These are phyloP conservation scores for Helogale parvula DNA, from an alignment of 2,113 vertebrate species.

Conservation along the genomic window DNA sequence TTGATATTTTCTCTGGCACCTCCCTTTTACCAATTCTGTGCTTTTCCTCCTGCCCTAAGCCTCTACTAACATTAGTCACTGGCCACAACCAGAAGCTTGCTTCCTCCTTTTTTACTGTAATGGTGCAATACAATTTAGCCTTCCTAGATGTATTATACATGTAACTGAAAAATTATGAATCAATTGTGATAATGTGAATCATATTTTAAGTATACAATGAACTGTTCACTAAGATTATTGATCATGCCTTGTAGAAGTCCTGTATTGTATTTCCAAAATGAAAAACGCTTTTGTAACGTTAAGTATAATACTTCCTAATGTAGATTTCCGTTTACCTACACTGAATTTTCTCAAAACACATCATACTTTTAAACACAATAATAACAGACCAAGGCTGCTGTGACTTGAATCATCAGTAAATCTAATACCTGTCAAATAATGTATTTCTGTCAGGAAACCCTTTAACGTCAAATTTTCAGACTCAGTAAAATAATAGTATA, in stretches of 20 bases:
- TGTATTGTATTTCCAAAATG: not conserved
- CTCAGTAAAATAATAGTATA: not conserved
- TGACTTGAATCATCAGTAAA: not conserved
- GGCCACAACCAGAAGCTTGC: not conserved
- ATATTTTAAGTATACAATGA: not conserved
- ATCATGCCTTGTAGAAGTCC: not conserved
- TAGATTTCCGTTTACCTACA: not conserved
- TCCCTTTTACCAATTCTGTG: not conserved
- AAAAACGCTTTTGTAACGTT: not conserved
- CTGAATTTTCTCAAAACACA: not conserved
- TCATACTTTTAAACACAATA: not conserved
- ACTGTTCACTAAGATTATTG: not conserved
- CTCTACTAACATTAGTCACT: not conserved
- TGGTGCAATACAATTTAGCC: not conserved
- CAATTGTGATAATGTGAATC: not conserved
- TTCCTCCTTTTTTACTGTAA: not conserved
- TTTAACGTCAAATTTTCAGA: not conserved
- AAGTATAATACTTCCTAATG: not conserved
- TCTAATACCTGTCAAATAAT: not conserved
- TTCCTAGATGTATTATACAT: not conserved
- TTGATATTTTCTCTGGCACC: not conserved
- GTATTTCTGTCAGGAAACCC: not conserved
- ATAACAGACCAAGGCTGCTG: not conserved
- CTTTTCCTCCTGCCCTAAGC: not conserved
- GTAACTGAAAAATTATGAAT: not conserved